Conservation (phyloP, 2,113 vertebrate species). For the Seriola dumerili region DNA sequence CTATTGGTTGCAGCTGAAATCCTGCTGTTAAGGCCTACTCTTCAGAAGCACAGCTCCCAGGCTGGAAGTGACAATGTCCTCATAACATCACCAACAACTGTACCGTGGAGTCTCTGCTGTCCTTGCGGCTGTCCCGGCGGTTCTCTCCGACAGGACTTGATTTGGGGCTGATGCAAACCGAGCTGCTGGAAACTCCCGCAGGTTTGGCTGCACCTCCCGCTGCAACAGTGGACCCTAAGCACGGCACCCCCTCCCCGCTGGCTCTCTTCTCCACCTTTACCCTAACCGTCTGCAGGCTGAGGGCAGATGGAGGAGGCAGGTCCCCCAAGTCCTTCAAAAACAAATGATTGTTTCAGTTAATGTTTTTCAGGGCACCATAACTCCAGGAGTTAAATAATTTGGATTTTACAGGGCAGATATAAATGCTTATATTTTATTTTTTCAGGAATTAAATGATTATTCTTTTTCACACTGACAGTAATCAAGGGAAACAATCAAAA, state of each 20-base stretch:
- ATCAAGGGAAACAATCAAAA: neutral
- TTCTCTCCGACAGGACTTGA: conserved; percentile 55
- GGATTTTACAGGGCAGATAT: too few relatives aligned
- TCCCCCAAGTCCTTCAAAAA: conserved; percentile 85
- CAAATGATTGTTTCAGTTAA: neutral
- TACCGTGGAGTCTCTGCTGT: conserved; percentile 79
- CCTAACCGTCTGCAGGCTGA: conserved; percentile 92
- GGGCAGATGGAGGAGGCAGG: conserved; percentile 85
- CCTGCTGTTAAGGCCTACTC: neutral
- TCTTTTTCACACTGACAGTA: neutral
- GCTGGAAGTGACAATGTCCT: too few relatives aligned
- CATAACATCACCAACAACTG: neutral
- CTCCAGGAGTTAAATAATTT: neutral
- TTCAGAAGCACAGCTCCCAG: too few relatives aligned
- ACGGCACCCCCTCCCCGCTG: conserved; percentile 77
- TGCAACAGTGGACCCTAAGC: conserved; percentile 29
- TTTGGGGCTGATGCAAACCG: conserved; percentile 73
- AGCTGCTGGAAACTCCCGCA: conserved; percentile 38
- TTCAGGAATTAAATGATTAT: neutral
- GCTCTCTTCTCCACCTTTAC: conserved; percentile 91
- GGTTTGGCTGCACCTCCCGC: conserved; percentile 57
- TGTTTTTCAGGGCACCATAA: neutral
- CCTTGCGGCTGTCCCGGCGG: conserved; percentile 61
- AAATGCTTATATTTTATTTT: too few relatives aligned
- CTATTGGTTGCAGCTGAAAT: neutral